These are phyloP conservation scores for Apotomis capreana DNA, from an alignment of 2,888 invertebrate genomes.

Conservation along the genomic window DNA sequence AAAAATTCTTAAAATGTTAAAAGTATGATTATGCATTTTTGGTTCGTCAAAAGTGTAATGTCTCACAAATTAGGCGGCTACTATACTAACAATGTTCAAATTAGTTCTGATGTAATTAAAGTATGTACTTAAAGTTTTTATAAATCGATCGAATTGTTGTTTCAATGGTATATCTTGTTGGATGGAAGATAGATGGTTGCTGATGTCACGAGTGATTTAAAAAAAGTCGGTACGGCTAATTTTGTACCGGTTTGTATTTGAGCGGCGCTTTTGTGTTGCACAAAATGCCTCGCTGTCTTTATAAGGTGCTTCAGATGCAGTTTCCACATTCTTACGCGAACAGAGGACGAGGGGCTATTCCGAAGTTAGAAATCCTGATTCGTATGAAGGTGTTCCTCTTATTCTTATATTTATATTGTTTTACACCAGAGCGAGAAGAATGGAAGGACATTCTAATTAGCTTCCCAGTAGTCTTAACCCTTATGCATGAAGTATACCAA, in stretches of 20 bases:
- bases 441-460: too few species aligned
- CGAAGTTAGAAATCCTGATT: too few species aligned
- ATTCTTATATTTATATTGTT: too few species aligned
- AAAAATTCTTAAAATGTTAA: slow-evolving; percentile 17
- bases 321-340: slow-evolving; percentile 6
- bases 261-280: not conserved
- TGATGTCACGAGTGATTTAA: not conserved
- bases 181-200: not conserved
- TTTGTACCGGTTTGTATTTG: not conserved
- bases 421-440: too few species aligned
- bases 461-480: too few species aligned
- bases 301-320: slow-evolving; percentile 5
- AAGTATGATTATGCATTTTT: slow-evolving; percentile 10
- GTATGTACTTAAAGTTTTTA: slow-evolving; percentile 1
- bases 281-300: not conserved
- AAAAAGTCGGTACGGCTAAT: not conserved
- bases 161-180: not conserved
- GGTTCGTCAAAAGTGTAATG: slow-evolving; percentile 6
- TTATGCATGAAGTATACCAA: too few species aligned
- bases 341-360: not conserved
- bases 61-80: slow-evolving; percentile 14
- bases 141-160: slow-evolving; percentile 6
- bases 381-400: too few species aligned
- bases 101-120: slow-evolving; percentile 2
- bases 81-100: slow-evolving; percentile 10